Evolutionary conservation across 1,140 invertebrate genomes (phyloP).

Genomic region (Cydia amplana): DNA sequence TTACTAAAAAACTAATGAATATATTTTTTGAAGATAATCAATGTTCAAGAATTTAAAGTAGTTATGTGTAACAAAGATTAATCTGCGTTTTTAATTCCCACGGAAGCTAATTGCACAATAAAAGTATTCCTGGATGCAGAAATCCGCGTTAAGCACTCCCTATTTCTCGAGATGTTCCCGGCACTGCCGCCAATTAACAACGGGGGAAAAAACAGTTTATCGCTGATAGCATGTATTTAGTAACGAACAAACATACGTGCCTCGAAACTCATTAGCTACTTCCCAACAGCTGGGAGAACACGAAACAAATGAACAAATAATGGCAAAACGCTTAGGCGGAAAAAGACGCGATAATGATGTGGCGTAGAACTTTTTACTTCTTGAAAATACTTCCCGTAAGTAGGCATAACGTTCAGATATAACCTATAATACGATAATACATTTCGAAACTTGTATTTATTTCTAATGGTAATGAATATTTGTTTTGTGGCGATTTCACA

Average conservation of each 20-base stretch:
- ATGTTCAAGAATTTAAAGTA: too few species aligned
- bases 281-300: conserved; percentile 36
- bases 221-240: conserved; percentile 32
- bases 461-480: too few species aligned
- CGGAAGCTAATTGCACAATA: background rate
- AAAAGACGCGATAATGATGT: conserved; percentile 41
- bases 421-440: too few species aligned
- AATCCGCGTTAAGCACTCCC: background rate
- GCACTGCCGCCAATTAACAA: conserved; percentile 23
- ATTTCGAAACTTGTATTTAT: too few species aligned
- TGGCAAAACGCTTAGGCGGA: conserved; percentile 52
- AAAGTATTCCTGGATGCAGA: conserved; percentile 22
- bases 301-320: conserved; percentile 60
- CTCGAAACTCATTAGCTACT: conserved; percentile 30
- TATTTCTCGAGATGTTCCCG: background rate
- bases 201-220: conserved; percentile 28
- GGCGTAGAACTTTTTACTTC: too few species aligned
- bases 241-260: conserved; percentile 32
- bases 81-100: too few species aligned
- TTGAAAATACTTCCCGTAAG: too few species aligned
- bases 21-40: too few species aligned
- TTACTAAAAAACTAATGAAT: too few species aligned
- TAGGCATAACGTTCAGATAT: too few species aligned
- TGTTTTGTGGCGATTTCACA: too few species aligned
- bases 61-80: too few species aligned